These are phyloP conservation scores for Acrossocheilus fasciatus DNA, from an alignment of 2,797 vertebrate species.

Conservation along the genomic window DNA sequence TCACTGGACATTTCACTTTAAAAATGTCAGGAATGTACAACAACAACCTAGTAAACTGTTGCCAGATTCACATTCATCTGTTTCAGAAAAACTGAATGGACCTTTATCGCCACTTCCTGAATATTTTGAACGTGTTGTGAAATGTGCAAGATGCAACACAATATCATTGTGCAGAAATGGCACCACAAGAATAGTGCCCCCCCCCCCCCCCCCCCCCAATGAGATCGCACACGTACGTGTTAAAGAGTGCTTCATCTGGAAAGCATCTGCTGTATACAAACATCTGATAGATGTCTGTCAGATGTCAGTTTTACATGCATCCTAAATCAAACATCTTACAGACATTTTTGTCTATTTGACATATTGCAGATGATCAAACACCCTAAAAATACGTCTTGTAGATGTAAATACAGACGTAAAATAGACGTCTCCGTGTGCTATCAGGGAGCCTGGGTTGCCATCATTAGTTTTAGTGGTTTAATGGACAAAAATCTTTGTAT, in stretches of 20 bases:
- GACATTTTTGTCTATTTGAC: no score
- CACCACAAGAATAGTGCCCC: background rate
- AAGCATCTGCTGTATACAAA: no score
- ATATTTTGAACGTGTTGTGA: background rate
- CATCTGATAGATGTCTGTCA: no score
- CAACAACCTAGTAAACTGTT: background rate
- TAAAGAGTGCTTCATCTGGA: no score
- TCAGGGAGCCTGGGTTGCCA: background rate
- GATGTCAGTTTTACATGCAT: no score
- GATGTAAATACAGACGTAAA: background rate
- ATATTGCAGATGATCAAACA: background rate
- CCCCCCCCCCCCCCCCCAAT: no score
- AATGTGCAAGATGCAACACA: background rate
- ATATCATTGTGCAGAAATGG: no score
- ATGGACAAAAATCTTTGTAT: background rate
- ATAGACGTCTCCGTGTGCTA: background rate
- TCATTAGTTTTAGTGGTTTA: background rate
- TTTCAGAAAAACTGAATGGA: background rate
- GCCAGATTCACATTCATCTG: background rate
- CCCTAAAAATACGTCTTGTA: background rate
- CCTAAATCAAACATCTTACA: no score
- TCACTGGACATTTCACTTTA: no score
- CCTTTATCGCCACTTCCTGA: background rate
- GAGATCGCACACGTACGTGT: no score
- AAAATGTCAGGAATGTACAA: background rate